These are phyloP conservation scores for Ostrea denselamellosa DNA, from an alignment of 1,140 invertebrate species.

Conservation along the genomic window DNA sequence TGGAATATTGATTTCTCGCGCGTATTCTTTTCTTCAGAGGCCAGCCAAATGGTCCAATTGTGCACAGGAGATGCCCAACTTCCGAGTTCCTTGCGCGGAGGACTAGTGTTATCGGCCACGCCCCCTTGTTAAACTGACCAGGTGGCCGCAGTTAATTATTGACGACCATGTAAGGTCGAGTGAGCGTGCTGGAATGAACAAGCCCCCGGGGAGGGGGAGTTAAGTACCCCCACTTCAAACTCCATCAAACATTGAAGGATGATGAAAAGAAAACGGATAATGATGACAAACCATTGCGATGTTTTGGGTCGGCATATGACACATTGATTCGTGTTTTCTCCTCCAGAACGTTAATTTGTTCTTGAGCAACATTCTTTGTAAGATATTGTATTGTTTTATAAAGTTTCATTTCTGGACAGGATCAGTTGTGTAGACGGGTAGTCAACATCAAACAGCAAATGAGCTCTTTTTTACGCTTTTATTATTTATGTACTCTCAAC, in stretches of 20 bases:
- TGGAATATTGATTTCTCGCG: constrained; percentile 1
- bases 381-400: too few relatives aligned
- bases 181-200: constrained; percentile 51
- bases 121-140: constrained; percentile 54
- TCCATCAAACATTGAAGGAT: constrained; percentile 32
- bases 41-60: constrained; percentile 3
- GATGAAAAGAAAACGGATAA: constrained; percentile 37
- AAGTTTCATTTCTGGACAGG: too few relatives aligned
- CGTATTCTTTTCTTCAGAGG: not conserved
- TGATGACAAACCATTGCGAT: constrained; percentile 34
- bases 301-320: constrained; percentile 33
- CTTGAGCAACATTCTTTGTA: too few relatives aligned
- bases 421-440: too few relatives aligned
- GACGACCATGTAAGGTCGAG: constrained; percentile 52
- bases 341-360: not conserved
- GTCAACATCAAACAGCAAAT: too few relatives aligned
- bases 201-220: constrained; percentile 53
- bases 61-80: not conserved
- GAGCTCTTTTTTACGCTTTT: too few relatives aligned
- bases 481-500: too few relatives aligned
- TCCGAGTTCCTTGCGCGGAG: not conserved
- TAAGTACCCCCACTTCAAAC: constrained; percentile 23
- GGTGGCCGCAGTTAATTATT: constrained; percentile 61
- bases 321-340: not conserved
- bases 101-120: not conserved